These are phyloP conservation scores for Oreohelix idahoensis DNA, from an alignment of 1,140 invertebrate genomes.

Conservation along the genomic window DNA sequence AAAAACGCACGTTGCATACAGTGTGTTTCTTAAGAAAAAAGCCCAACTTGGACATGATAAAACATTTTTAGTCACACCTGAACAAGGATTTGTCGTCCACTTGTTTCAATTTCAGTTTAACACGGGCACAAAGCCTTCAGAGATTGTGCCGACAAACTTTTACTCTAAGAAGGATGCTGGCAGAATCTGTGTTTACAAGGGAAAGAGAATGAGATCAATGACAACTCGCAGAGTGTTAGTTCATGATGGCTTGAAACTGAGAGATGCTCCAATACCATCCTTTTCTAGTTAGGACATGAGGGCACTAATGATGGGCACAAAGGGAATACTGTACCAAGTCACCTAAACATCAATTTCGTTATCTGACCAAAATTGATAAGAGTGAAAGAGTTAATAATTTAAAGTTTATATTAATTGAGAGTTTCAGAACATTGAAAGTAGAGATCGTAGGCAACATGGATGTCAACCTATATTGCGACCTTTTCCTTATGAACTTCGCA, in stretches of 20 bases:
- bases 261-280: background rate
- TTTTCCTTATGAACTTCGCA: background rate
- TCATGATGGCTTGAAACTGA: background rate
- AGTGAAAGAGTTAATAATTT: background rate
- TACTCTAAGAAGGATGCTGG: background rate
- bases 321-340: constrained; percentile 14
- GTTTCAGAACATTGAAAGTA: constrained; percentile 30
- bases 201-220: background rate
- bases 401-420: constrained; percentile 18
- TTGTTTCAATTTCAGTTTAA: background rate
- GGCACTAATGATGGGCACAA: background rate
- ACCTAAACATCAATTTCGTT: constrained; percentile 1
- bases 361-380: background rate
- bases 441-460: constrained; percentile 5
- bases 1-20: background rate
- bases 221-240: constrained; percentile 7
- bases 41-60: background rate
- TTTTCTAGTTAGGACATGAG: background rate
- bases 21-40: constrained; percentile 16
- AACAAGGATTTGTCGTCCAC: background rate
- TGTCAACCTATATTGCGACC: constrained; percentile 3
- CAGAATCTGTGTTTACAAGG: constrained; percentile 13
- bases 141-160: constrained; percentile 22
- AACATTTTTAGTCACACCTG: background rate
- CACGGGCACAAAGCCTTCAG: background rate